phyloP scores from a whole-genome alignment of 2,888 invertebrate genomes.

The Rhaphigaster nebulosa region DNA sequence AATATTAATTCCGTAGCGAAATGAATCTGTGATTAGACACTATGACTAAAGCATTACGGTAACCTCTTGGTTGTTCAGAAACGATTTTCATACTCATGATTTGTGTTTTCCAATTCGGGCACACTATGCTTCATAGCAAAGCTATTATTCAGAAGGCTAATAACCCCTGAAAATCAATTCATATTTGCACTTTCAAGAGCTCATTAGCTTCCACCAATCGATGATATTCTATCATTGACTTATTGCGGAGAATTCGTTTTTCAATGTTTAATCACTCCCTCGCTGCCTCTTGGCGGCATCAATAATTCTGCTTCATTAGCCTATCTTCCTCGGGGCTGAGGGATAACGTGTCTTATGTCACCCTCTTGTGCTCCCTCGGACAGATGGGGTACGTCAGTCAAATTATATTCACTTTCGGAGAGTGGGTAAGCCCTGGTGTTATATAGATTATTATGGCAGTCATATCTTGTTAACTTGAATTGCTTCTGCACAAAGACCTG shows the following conservation, averaged over 20 bases:
- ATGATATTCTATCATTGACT: background rate
- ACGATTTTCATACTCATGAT: background rate
- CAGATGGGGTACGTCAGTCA: conserved; percentile 18
- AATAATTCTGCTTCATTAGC: background rate
- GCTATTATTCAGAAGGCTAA: background rate
- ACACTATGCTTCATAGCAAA: background rate
- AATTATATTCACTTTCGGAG: background rate
- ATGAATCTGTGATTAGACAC: no score
- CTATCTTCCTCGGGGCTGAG: background rate
- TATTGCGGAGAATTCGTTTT: background rate
- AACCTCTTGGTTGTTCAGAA: no score
- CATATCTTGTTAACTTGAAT: background rate
- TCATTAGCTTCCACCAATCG: background rate
- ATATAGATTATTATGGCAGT: background rate
- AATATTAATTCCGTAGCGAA: no score
- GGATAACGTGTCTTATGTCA: background rate
- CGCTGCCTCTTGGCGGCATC: background rate
- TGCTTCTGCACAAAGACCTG: background rate
- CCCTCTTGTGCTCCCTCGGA: background rate
- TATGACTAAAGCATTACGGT: no score
- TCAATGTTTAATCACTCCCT: background rate
- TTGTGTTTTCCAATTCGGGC: background rate
- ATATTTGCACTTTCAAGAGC: background rate
- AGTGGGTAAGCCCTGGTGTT: background rate
- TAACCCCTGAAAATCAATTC: background rate